Evolutionary conservation across 1,140 invertebrate species (phyloP), one percentile per base, ranked within the genome.

Genomic region (Subanguina moxae): DNA sequence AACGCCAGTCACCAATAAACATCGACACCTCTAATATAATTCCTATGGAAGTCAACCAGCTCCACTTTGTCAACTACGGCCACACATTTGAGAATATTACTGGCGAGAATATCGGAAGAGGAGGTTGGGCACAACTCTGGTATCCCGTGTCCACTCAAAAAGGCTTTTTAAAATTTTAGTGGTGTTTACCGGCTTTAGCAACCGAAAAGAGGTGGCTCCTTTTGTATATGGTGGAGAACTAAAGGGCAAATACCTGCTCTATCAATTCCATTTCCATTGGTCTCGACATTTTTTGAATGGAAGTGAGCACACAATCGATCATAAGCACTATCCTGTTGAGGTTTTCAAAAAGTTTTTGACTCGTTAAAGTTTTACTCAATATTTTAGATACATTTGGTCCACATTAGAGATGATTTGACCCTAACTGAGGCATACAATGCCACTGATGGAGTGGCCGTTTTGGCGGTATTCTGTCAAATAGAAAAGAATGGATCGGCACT

Each of bases 251-350:
- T 94, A 92, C 77, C 83, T 87, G 42, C 91, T 94, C 72, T 87
- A 87, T 25, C 91, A 93, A 78, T 83, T 91, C 48, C 90, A 92
- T 83, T 89, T 92, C 67, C 91, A 92, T 80, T 92, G 90, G 90
- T 92, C 92, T 0, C 86, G 88, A 52, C 89, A 90, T 65, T 89
- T 91, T 74, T 85, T 86, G 0, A 83, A 88, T 57, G 93, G 93
- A 27, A 92, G 91, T 0, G 93, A 96, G 84, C 92, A 93, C 84
- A 87, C 87, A 27, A 89, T 94, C 19, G 90, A 92, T 74, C 87
- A 87, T 30, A 80, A 78, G 64, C 83, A 82, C 78, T 88, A 76
- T 62, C 83, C 82, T 11, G 45, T 76, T 25, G 80, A 80, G 70
- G 77, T 81, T 62, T 48, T 15, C 32, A 38, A 11, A 38, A 38